phyloP scores from a whole-genome alignment of 2,113 vertebrate species.

The Brachyistius frenatus region DNA sequence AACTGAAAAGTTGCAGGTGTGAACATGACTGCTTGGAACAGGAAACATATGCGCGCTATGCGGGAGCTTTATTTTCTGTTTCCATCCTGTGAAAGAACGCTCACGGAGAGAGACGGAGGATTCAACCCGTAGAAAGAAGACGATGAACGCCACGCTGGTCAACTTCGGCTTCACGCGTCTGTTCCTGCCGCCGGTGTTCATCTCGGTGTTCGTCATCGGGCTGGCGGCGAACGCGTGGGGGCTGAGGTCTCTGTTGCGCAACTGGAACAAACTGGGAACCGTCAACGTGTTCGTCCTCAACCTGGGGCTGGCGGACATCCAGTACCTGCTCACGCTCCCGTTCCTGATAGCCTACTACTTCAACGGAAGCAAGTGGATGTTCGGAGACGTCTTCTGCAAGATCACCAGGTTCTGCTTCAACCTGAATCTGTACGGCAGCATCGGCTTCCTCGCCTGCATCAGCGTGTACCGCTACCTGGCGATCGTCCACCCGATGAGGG shows the following conservation, averaged over 20 bases:
- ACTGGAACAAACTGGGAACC: constrained; percentile 63
- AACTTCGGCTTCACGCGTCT: constrained; percentile 59
- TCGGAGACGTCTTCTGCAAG: constrained; percentile 84
- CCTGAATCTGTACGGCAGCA: constrained; percentile 88
- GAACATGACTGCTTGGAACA: too few species aligned
- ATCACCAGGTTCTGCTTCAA: constrained; percentile 84
- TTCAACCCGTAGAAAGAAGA: too few species aligned
- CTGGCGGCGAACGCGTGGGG: constrained; percentile 80
- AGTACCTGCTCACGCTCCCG: constrained; percentile 86
- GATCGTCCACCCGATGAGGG: constrained; percentile 85
- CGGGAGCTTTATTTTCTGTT: too few species aligned
- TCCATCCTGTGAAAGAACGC: too few species aligned
- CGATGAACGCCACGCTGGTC: neutral
- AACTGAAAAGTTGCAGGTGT: too few species aligned
- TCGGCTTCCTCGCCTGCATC: constrained; percentile 89
- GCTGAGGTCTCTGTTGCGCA: constrained; percentile 66
- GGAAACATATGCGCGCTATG: too few species aligned
- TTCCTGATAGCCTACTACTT: constrained; percentile 84
- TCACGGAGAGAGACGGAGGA: too few species aligned
- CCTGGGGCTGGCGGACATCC: constrained; percentile 85
- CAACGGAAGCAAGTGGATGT: constrained; percentile 75
- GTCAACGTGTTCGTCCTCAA: constrained; percentile 83
- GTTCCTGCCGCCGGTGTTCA: constrained; percentile 82
- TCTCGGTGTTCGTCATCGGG: constrained; percentile 83
- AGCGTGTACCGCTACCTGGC: constrained; percentile 88